Evolutionary conservation across 2,113 vertebrate genomes (phyloP).

Genomic region (Cebidichthys violaceus): DNA sequence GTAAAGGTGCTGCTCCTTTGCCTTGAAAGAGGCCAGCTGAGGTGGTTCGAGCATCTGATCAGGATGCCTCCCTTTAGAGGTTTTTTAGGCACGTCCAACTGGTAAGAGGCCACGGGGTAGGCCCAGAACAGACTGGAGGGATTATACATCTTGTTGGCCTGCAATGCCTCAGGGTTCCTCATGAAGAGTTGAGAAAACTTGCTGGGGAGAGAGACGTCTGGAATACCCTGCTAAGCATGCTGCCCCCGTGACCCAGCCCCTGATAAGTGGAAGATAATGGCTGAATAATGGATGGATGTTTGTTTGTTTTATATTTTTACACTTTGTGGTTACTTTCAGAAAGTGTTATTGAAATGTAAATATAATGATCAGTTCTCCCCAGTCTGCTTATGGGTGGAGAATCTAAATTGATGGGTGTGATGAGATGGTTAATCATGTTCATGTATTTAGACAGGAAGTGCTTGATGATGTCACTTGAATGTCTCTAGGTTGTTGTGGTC

Average conservation of each 20-base stretch:
- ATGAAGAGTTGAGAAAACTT: background rate
- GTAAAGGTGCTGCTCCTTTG: no score
- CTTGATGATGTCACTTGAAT: background rate
- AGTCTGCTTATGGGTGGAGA: conserved; percentile 6
- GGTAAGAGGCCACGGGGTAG: no score
- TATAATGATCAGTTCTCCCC: background rate
- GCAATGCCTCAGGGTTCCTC: no score
- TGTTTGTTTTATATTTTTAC: background rate
- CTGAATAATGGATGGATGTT: background rate
- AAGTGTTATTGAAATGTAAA: background rate
- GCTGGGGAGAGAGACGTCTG: background rate
- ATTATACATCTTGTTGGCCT: no score
- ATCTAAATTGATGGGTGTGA: conserved; percentile 5
- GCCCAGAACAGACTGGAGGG: no score
- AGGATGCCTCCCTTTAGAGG: no score
- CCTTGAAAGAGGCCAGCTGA: no score
- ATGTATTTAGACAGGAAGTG: conserved; percentile 2
- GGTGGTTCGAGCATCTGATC: no score
- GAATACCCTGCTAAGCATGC: background rate
- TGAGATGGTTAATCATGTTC: conserved; percentile 25
- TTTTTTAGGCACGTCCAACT: no score
- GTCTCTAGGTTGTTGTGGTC: conserved; percentile 10
- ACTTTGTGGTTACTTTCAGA: background rate
- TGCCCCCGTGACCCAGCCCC: background rate
- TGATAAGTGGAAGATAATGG: background rate